Base-by-base conservation (phyloP, 2,113 vertebrate species). In the Salvelinus namaycush region DNA sequence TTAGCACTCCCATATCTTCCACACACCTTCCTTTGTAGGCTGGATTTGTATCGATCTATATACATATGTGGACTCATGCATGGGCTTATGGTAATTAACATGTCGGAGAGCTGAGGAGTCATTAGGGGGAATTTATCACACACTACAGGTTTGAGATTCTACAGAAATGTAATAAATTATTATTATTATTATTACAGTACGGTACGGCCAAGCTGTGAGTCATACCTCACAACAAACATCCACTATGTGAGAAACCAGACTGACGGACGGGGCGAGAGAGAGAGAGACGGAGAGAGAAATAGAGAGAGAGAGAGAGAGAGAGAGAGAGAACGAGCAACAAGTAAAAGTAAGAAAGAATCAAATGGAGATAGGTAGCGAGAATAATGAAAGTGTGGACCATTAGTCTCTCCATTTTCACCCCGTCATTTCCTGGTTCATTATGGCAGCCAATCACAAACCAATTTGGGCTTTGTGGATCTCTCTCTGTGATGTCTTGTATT, bases 81-180 rank as follows among this genome's bases (percentile, higher is more conserved):
- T 76, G 70, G 68, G 75, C 74, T 82, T 87, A 85, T 85, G 79
- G 83, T 90, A 91, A 89, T 91, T 79, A 86, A 44, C 74, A 75
- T 65, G 67, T 79, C 57, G 11, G 81, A 14, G 12, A 72, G 74
- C 57, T 74, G 62, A 54, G 77, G 69, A 82, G 84, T 86, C 87
- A 88, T 92, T 90, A 90, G 73, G 80, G 78, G 44, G 76, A 85
- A 88, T 85, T 79, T 86, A 75, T 87, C 86, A 84, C 84, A 83
- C 79, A 64, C 82, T 81, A 80, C 79, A 44, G 39, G 39, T 44
- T 44, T 44, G 39, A 44, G 39, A 44, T 44, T 44, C 9, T 44
- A 44, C 9, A 44, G 39, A 44, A 44, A 44, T 34, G 6, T 34
- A 34, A 34, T 34, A 31, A 5, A 31, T 31, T 31, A 31, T 31